These are phyloP conservation scores for Gila orcuttii DNA, from an alignment of 2,113 vertebrate species.

Conservation along the genomic window DNA sequence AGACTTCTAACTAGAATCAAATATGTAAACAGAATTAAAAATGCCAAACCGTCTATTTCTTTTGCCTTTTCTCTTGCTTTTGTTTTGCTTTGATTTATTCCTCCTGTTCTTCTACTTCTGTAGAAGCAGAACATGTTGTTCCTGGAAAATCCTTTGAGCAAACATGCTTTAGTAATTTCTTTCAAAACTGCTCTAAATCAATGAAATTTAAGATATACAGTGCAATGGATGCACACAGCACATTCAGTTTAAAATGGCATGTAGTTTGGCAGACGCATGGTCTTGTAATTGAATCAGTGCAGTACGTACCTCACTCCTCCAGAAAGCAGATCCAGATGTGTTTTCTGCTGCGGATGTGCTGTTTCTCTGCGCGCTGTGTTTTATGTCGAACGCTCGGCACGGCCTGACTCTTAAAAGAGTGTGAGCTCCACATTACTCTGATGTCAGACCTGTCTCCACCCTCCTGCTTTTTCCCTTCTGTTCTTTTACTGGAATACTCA, in stretches of 20 bases:
- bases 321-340: conserved; percentile 43
- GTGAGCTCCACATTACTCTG: conserved; percentile 21
- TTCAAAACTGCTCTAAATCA: not conserved
- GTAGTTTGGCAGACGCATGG: not conserved
- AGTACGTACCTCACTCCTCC: conserved; percentile 18
- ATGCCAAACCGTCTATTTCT: not conserved
- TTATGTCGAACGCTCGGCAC: conserved; percentile 1
- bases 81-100: not conserved
- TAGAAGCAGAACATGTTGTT: not conserved
- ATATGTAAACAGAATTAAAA: not conserved
- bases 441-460: conserved; percentile 48
- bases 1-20: too few relatives aligned
- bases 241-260: not conserved
- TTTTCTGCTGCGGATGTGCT: not conserved
- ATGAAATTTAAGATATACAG: not conserved
- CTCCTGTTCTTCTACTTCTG: not conserved
- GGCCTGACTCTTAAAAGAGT: conserved; percentile 40
- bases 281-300: not conserved
- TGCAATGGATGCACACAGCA: not conserved
- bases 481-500: not conserved
- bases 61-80: not conserved
- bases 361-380: not conserved
- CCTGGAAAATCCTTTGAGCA: not conserved
- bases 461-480: conserved; percentile 10
- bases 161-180: not conserved